Base-by-base conservation (phyloP, 2,113 vertebrate species). In the Anseranas semipalmata region DNA sequence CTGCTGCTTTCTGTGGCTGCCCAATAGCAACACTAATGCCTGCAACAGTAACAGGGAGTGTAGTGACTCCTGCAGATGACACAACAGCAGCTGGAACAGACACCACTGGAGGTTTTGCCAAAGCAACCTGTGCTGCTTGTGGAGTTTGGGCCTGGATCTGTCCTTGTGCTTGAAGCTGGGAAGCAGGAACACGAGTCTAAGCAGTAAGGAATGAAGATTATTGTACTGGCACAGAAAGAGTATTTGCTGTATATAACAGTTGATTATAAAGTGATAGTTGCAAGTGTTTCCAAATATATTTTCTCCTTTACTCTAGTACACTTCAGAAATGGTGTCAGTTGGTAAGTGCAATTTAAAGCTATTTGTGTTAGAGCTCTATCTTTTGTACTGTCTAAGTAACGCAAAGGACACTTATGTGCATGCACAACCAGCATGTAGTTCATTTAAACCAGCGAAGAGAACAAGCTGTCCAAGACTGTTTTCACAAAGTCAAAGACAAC, bases 91-190 rank as follows among this genome's bases (percentile, higher is more conserved):
- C 97, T 8, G 99, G 98, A 62, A 99, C 98, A 14, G 99, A 99
- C 68, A 99, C 98, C 75, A 99, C 98, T 0, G 99, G 98, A 72
- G 99, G 98, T 89, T 99, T 99, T 45, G 99, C 98, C 95, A 99
- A 97, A 77, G 99, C 98, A 89, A 99, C 98, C 87, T 99, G 99
- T 15, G 99, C 98, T 7, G 98, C 98, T 87, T 98, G 98, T 2
- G 98, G 98, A 19, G 98, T 92, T 85, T 98, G 99, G 41, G 98
- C 96, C 90, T 98, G 98, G 77, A 99, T 98, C 95, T 98, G 98
- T 39, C 98, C 98, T 93, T 98, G 98, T 37, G 98, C 96, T 93
- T 98, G 97, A n/a, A 99, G 97, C 92, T 99, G 98, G 37, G 98
- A 98, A 98, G 96, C 97, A 96, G 97, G 95, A 93, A 98, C 97